Evolutionary conservation across 2,888 invertebrate species (phyloP).

Genomic region (Odontocolon sp.): DNA sequence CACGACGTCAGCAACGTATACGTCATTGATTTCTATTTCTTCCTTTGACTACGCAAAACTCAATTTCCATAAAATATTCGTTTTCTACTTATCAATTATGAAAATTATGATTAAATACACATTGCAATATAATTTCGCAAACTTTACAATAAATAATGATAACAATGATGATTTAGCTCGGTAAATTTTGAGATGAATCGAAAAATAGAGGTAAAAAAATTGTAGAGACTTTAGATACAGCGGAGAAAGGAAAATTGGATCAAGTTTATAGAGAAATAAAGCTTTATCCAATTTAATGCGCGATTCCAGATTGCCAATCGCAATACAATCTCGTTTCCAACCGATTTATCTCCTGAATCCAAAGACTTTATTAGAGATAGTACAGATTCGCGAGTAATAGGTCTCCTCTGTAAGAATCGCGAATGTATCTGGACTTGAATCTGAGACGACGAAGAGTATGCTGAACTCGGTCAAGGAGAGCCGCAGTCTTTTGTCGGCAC

Average conservation of each 20-base stretch:
- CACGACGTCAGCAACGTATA: slow-evolving; percentile 43
- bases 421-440: slow-evolving; percentile 25
- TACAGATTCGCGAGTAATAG: slow-evolving; percentile 25
- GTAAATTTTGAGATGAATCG: no score
- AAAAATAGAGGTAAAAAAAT: no score
- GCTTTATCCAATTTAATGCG: slow-evolving; percentile 30
- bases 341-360: background rate
- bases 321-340: slow-evolving; percentile 35
- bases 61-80: background rate
- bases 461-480: slow-evolving; percentile 58
- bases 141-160: no score
- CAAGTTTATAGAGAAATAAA: background rate
- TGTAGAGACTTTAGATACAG: background rate
- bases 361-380: slow-evolving; percentile 35
- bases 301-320: slow-evolving; percentile 29
- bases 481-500: slow-evolving; percentile 54
- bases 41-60: background rate
- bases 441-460: slow-evolving; percentile 19
- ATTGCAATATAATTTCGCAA: no score
- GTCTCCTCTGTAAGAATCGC: slow-evolving; percentile 15
- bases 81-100: no score
- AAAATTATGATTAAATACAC: background rate
- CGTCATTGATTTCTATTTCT: slow-evolving; percentile 57
- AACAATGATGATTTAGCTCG: no score
- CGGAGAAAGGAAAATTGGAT: background rate